A percentile compares a stretch with the other conserved stretches of the same genome.
phyloP scores from a whole-genome alignment of 2,888 invertebrate species.

The Lasioglossum figueresi region DNA sequence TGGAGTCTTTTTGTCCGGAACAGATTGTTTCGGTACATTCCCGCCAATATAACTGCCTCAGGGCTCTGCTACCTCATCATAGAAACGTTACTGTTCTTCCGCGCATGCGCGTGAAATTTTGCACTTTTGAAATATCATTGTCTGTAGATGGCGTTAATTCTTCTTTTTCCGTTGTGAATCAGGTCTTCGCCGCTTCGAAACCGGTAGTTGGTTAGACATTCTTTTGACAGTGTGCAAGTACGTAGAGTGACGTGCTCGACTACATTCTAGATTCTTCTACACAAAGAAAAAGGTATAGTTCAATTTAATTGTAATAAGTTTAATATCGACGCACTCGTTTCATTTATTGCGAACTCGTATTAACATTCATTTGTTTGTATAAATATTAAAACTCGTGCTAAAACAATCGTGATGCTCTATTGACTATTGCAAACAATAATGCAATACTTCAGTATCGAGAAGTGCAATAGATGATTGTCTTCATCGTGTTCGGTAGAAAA shows the following conservation, averaged over 20 bases:
- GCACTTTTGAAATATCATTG: no score
- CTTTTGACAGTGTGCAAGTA: conserved; percentile 11
- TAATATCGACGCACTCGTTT: not conserved
- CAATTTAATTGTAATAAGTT: not conserved
- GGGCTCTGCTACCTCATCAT: no score
- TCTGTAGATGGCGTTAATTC: conserved; percentile 31
- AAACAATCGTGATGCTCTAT: conserved; percentile 8
- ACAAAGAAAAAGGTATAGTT: conserved; percentile 23
- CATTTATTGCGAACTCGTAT: not conserved
- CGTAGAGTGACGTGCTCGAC: not conserved
- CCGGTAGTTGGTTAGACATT: conserved; percentile 41
- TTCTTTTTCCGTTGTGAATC: conserved; percentile 4
- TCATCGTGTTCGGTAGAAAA: not conserved
- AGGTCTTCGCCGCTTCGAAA: conserved; percentile 33
- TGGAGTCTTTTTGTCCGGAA: no score
- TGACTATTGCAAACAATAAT: not conserved
- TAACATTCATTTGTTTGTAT: not conserved
- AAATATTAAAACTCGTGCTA: not conserved
- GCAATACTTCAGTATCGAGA: not conserved
- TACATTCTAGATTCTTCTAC: not conserved
- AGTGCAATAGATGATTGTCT: not conserved
- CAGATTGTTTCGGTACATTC: no score
- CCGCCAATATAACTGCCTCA: no score
- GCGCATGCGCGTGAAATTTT: no score
- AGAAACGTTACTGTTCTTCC: no score